Evolutionary conservation across 2,113 vertebrate species (phyloP), one percentile per base, ranked within the genome.

Genomic region (Istiophorus platypterus): DNA sequence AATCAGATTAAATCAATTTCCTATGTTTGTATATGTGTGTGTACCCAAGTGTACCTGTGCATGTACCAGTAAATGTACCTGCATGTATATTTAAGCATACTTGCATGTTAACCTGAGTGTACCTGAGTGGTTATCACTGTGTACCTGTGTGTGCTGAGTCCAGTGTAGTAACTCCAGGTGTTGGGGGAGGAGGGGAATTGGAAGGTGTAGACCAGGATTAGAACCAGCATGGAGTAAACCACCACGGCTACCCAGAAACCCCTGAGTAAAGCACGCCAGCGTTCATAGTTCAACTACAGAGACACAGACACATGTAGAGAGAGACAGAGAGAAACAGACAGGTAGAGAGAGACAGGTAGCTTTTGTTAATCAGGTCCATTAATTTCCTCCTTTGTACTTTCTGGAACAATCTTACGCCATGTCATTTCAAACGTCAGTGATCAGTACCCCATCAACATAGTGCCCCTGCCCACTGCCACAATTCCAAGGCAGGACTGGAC

Each of bases 241-340:
- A 99, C 97, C 74, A 99, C 98, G 0, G 97, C 97, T 95, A 99
- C 97, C 98, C 98, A 99, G 92, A 99, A 99, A 39, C 97, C 97
- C 64, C 98, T 97, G 73, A 99, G 94, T 85, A 96, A 96, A 88
- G 88, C 93, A 73, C 98, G 95, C 98, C 98, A 99, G 92, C 96
- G 96, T 78, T 99, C 97, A 49, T 99, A 99, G 91, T 99, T 97
- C 64, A 99, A 92, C 98, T 99, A 85, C n/a, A 82, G 58, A 52
- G 8, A 34, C 14, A 31, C 7, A 73, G 47, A 70, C 54, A 72
- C 24, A 6, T 9, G 64, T 2, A 20, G 20, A 34, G 4, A 34
- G 51, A 81, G 29, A 74, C 27, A 76, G 37, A 11, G 12, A 27
- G 24, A 62, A 34, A 62, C 12, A 31, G 56, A 22, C 34, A 81